Conservation (phyloP, 2,888 invertebrate species). For the Malachius bipustulatus region DNA sequence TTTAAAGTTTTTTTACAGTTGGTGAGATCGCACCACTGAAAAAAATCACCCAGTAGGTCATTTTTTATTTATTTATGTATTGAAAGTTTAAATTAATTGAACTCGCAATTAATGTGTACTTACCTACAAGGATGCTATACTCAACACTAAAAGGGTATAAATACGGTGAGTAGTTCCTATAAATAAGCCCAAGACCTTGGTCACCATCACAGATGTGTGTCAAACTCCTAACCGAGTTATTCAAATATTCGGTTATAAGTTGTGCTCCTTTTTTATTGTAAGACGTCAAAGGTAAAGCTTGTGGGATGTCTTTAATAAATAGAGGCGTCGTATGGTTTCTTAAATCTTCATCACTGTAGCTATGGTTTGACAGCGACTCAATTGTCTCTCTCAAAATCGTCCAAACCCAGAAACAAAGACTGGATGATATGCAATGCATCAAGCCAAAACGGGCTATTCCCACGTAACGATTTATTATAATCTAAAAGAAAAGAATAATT, state of each 20-base stretch:
- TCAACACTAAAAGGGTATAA: conserved; percentile 71
- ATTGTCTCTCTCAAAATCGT: conserved; percentile 64
- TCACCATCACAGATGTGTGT: conserved; percentile 38
- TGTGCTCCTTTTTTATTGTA: conserved; percentile 25
- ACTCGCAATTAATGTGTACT: conserved; percentile 19
- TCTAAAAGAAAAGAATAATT: too few species aligned
- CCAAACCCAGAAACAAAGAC: conserved; percentile 70
- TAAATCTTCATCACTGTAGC: conserved; percentile 26
- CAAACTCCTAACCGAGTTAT: conserved; percentile 21
- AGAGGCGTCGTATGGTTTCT: conserved; percentile 7
- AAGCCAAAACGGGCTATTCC: conserved; percentile 57
- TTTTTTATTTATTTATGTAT: too few species aligned
- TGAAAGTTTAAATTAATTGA: too few species aligned
- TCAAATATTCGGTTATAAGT: conserved; percentile 26
- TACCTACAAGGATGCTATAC: conserved; percentile 66
- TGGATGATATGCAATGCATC: conserved; percentile 71
- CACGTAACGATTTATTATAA: conserved; percentile 45
- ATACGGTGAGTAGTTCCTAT: conserved; percentile 57
- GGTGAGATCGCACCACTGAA: too few species aligned
- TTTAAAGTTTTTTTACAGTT: too few species aligned
- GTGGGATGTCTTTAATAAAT: conserved; percentile 18
- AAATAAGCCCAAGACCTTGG: conserved; percentile 39
- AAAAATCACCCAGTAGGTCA: too few species aligned
- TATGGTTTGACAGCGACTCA: conserved; percentile 44
- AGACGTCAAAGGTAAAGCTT: conserved; percentile 29